Percentiles rank a stretch among this genome's conserved stretches.
These are phyloP conservation scores for Tribolium freemani DNA, from an alignment of 2,888 invertebrate species.

Conservation along the genomic window DNA sequence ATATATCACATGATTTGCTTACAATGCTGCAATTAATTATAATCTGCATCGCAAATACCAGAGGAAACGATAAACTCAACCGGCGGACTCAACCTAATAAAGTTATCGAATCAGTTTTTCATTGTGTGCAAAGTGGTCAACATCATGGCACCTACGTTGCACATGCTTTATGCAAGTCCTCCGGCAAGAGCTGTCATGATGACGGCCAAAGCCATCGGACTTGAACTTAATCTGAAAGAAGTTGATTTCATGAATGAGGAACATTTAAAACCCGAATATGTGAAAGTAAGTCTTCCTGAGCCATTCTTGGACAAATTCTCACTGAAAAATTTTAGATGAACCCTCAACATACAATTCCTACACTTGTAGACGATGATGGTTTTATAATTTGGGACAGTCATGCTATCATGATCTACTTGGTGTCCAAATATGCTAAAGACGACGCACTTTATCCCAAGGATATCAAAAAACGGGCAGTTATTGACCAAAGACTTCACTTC, in stretches of 20 bases:
- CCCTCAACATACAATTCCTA: constrained; percentile 77
- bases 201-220: constrained; percentile 20
- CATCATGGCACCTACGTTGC: constrained; percentile 28
- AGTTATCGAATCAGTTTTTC: background rate
- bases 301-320: background rate
- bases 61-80: background rate
- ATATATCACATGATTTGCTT: background rate
- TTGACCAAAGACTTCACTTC: constrained; percentile 72
- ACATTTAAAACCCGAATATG: constrained; percentile 8
- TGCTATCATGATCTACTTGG: constrained; percentile 75
- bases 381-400: constrained; percentile 76
- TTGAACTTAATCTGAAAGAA: constrained; percentile 3
- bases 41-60: background rate
- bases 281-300: constrained; percentile 3
- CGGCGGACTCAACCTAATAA: too few species aligned
- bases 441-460: constrained; percentile 73
- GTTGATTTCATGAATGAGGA: constrained; percentile 15
- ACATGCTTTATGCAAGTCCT: constrained; percentile 25
- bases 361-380: constrained; percentile 64
- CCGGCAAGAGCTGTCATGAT: constrained; percentile 22
- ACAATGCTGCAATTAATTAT: background rate
- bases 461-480: constrained; percentile 67
- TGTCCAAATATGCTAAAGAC: constrained; percentile 72
- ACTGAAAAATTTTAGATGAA: constrained; percentile 70
- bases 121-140: background rate